A percentile compares a stretch with the other conserved stretches of the same genome.
Conservation (phyloP, 2,113 vertebrate species). For the Embiotoca jacksoni region DNA sequence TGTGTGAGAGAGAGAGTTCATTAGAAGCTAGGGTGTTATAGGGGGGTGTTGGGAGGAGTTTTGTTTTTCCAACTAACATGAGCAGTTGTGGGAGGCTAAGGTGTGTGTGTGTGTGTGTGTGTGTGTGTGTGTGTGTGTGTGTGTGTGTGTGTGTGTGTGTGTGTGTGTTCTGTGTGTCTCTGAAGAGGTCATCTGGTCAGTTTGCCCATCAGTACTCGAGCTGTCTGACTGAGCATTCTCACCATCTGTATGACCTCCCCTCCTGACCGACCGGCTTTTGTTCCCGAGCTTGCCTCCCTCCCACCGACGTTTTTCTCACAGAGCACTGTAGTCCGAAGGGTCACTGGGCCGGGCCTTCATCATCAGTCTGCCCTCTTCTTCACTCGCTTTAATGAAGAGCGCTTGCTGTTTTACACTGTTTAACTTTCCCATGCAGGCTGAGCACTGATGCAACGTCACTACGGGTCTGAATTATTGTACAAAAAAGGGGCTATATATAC, state of each 20-base stretch:
- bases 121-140: constrained; percentile 26
- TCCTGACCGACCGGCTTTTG: constrained; percentile 68
- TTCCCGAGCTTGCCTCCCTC: constrained; percentile 50
- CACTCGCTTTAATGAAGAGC: constrained; percentile 1
- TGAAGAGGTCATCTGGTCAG: constrained; percentile 75
- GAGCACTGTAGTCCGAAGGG: constrained; percentile 30
- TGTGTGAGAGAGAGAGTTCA: constrained; percentile 41
- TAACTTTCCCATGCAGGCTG: constrained; percentile 44
- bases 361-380: constrained; percentile 13
- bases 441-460: too few species aligned
- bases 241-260: constrained; percentile 80
- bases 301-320: constrained; percentile 56
- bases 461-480: too few species aligned
- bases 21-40: constrained; percentile 30
- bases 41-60: constrained; percentile 58
- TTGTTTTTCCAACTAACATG: constrained; percentile 58
- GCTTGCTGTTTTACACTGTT: constrained; percentile 26
- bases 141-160: too few species aligned
- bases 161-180: constrained; percentile 24
- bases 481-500: too few species aligned
- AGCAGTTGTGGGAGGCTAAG: constrained; percentile 25
- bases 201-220: constrained; percentile 72
- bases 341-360: constrained; percentile 55
- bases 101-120: neutral
- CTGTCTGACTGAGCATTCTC: constrained; percentile 76